Evolutionary conservation across 2,888 invertebrate species (phyloP).

Genomic region (Amblyteles armatorius): DNA sequence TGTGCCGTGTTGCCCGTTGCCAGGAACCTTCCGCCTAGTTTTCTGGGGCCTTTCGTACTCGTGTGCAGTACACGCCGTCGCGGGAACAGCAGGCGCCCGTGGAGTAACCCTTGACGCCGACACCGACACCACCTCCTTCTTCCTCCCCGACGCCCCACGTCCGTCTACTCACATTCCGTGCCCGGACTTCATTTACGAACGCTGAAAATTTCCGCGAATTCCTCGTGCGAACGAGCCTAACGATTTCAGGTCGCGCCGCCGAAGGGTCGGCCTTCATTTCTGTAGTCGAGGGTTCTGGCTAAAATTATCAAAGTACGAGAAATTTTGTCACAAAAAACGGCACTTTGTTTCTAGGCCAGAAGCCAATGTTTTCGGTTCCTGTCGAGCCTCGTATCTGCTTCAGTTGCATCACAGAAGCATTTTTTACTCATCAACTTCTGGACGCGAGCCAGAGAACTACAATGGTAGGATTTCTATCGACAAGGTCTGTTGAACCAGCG

Average conservation of each 20-base stretch:
- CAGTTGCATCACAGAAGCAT: too few species aligned
- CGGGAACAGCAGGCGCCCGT: conserved; percentile 65
- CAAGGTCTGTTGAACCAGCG: too few species aligned
- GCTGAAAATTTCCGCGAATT: conserved; percentile 7
- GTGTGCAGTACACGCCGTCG: conserved; percentile 15
- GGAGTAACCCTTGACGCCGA: conserved; percentile 39
- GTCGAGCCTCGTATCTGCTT: too few species aligned
- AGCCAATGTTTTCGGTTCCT: too few species aligned
- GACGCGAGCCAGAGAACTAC: too few species aligned
- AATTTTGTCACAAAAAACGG: too few species aligned
- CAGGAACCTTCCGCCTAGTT: conserved; percentile 74
- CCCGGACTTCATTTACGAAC: conserved; percentile 13
- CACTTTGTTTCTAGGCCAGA: too few species aligned
- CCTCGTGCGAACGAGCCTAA: not conserved
- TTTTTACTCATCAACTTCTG: too few species aligned
- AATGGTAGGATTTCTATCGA: too few species aligned
- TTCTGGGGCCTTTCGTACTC: conserved; percentile 48
- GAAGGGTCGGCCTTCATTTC: not conserved
- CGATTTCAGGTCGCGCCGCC: not conserved
- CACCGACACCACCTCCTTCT: conserved; percentile 42
- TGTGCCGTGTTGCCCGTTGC: conserved; percentile 34
- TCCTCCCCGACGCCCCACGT: conserved; percentile 26
- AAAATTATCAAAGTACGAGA: too few species aligned
- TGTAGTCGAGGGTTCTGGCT: not conserved
- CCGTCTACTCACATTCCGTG: conserved; percentile 8